These are phyloP conservation scores for Fulmarus glacialis DNA, from an alignment of 2,113 vertebrate genomes.

Conservation along the genomic window DNA sequence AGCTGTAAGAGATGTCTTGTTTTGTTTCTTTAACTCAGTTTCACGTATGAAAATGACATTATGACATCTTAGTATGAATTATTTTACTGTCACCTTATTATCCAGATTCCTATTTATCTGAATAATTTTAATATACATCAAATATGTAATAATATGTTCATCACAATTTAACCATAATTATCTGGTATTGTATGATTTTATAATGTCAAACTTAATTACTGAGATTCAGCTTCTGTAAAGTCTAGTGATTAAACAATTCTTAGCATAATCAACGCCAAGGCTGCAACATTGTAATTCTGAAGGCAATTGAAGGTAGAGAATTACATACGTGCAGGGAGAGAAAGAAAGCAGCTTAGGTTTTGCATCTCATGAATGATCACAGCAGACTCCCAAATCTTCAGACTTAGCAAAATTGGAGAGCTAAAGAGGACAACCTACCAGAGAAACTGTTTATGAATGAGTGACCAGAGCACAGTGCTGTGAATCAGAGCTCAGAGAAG, in stretches of 20 bases:
- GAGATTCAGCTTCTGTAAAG: neutral
- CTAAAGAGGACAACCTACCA: neutral
- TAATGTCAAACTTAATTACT: neutral
- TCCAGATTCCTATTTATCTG: neutral
- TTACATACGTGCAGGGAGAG: neutral
- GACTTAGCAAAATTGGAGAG: neutral
- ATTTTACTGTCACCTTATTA: neutral
- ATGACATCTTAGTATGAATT: neutral
- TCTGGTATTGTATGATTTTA: neutral
- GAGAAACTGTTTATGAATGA: neutral
- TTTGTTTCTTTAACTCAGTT: neutral
- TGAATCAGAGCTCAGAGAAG: neutral
- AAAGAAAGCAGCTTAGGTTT: neutral
- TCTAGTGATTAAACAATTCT: neutral
- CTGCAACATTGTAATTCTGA: neutral
- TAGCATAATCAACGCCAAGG: neutral
- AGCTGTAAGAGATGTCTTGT: fast-evolving
- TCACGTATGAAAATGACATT: neutral
- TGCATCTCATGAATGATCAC: neutral
- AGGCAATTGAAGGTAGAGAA: neutral
- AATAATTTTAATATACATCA: neutral
- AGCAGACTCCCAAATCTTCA: neutral
- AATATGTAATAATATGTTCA: neutral
- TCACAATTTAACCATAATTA: neutral
- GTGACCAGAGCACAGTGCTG: neutral